Evolutionary conservation across 2,113 vertebrate genomes (phyloP), one percentile per base, ranked within the genome.

Genomic region (Tupaia chinensis): DNA sequence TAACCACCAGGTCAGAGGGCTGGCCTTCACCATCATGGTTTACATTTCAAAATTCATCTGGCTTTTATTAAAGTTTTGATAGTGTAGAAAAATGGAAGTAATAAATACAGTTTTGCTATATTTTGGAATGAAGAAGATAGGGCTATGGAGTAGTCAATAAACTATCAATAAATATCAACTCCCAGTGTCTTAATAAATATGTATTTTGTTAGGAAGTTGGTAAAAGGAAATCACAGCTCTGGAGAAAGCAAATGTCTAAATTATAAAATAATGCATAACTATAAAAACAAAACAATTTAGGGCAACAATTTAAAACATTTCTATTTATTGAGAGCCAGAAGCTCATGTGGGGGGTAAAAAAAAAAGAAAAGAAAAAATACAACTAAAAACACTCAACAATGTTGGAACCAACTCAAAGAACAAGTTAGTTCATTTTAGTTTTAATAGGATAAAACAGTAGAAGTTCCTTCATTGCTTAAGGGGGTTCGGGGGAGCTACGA

Each of bases 331-430:
- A 86, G 6, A 85, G 5, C 69, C 84, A 83, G 7, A 88, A 90
- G 68, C 4, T 85, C 60, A 61, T 44, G n/a, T 44, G 17, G 9
- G 54, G 1, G 5, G 20, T 2, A 54, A 89, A 25, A 68, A 34
- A 6, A 61, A 73, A 20, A 16, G 2, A 68, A 78, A 53, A 56
- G 79, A 54, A 53, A 56, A 84, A 54, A 53, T 19, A n/a, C 7
- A 61, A 74, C 14, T 87, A 34, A 87, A 56, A 34, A 79, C 89
- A 95, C n/a, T 87, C 53, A 92, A 34, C 12, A 87, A 69, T 29
- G 77, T 7, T 65, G 44, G 61, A 79, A 87, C 27, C 16, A 84
- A 89, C 15, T 82, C 29, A 95, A 94, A 95, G 7, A 87, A 69
- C 19, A 87, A 32, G 13, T 44, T 70, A 14, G 22, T 94, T 85